Conservation (phyloP, 2,888 invertebrate species). For the Sesia apiformis region DNA sequence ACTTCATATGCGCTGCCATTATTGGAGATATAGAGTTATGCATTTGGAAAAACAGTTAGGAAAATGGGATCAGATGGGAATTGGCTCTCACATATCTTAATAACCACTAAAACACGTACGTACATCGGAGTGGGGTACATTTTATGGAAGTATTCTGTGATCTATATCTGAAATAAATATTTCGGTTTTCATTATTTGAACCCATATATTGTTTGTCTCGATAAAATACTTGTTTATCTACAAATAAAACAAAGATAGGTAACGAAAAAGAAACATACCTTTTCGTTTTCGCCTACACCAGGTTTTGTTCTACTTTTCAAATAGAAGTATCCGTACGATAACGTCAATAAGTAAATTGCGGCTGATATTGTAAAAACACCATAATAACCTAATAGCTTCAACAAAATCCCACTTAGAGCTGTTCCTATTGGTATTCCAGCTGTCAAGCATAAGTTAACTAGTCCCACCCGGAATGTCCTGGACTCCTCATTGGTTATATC, state of each 20-base stretch:
- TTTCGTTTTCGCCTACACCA: constrained; percentile 16
- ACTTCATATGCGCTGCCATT: no score
- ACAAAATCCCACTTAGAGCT: constrained; percentile 67
- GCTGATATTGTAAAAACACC: constrained; percentile 51
- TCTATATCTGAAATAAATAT: no score
- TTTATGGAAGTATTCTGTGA: no score
- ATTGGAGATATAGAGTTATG: no score
- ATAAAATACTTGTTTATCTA: not conserved
- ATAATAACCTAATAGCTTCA: constrained; percentile 53
- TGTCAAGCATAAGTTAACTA: constrained; percentile 74
- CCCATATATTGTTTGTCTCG: constrained; percentile 2
- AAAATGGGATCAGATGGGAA: no score
- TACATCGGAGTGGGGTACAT: no score
- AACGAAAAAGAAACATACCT: constrained; percentile 23
- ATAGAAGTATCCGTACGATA: constrained; percentile 43
- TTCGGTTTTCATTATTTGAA: not conserved
- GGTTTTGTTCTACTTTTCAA: constrained; percentile 50
- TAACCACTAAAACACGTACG: no score
- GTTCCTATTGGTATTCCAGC: constrained; percentile 74
- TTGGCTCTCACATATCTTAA: no score
- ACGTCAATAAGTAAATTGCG: constrained; percentile 47
- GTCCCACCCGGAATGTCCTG: constrained; percentile 75
- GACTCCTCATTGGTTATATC: constrained; percentile 69
- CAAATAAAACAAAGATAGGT: not conserved
- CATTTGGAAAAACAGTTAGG: no score